Percentiles rank a stretch among this genome's conserved stretches.
Evolutionary conservation across 1,140 invertebrate species (phyloP).

Genomic region (Drosophila kanapiae): DNA sequence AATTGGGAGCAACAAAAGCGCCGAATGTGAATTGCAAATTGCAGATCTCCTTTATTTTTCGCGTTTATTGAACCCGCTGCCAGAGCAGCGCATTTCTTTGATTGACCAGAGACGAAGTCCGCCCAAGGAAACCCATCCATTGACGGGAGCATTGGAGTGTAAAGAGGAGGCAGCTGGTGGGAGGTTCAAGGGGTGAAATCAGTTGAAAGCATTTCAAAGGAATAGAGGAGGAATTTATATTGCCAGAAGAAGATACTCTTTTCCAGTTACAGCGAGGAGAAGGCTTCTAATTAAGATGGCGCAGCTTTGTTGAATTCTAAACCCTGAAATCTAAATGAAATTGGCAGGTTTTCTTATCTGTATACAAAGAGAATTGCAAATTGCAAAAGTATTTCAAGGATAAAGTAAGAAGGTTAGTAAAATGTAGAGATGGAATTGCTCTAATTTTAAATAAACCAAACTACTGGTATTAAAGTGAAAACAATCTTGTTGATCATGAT

Average conservation of each 20-base stretch:
- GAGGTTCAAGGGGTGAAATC: slow-evolving; percentile 13
- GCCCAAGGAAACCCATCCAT: slow-evolving; percentile 12
- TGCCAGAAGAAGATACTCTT: slow-evolving; percentile 1
- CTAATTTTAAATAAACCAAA: too few relatives aligned
- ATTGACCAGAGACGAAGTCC: slow-evolving; percentile 38
- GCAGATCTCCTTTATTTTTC: slow-evolving; percentile 35
- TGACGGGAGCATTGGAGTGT: slow-evolving; percentile 20
- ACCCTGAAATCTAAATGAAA: not conserved
- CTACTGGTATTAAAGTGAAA: too few relatives aligned
- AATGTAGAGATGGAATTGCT: not conserved
- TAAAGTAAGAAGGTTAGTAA: not conserved
- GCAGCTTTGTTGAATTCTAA: not conserved
- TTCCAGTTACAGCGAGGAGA: slow-evolving; percentile 3
- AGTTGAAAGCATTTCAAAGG: slow-evolving; percentile 25
- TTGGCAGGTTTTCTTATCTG: not conserved
- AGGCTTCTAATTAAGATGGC: slow-evolving; percentile 10
- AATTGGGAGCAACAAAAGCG: slow-evolving; percentile 42
- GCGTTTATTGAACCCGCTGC: slow-evolving; percentile 50
- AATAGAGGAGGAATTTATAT: slow-evolving; percentile 17
- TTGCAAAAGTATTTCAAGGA: not conserved
- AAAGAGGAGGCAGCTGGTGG: not conserved
- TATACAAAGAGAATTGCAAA: slow-evolving; percentile 1
- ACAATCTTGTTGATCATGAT: too few relatives aligned
- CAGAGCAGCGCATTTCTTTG: slow-evolving; percentile 1
- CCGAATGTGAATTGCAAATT: slow-evolving; percentile 61